These are phyloP conservation scores for Drosophila punjabiensis DNA, from an alignment of 1,140 invertebrate genomes.

Conservation along the genomic window DNA sequence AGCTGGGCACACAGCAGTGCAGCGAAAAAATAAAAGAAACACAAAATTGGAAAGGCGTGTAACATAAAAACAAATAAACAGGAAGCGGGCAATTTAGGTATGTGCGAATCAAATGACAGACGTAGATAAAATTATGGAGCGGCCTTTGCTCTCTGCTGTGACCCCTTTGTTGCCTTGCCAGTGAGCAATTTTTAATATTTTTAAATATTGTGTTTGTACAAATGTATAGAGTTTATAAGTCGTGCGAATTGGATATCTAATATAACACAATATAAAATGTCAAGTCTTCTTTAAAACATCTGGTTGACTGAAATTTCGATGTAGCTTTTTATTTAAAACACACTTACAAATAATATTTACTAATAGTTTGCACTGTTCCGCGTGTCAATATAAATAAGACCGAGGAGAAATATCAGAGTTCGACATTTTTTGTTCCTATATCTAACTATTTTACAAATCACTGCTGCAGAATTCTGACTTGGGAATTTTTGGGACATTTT, in stretches of 20 bases:
- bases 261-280: not conserved
- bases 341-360: not conserved
- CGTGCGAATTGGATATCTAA: not conserved
- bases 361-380: too few species aligned
- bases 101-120: conserved; percentile 51
- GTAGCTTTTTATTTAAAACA: not conserved
- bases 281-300: not conserved
- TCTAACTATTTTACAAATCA: too few species aligned
- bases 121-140: conserved; percentile 25
- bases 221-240: not conserved
- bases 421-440: too few species aligned
- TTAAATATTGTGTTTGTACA: not conserved
- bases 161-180: not conserved
- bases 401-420: too few species aligned
- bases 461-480: too few species aligned
- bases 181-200: not conserved
- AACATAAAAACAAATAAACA: conserved; percentile 46
- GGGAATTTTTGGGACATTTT: too few species aligned
- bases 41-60: conserved; percentile 3
- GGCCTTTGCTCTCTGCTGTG: conserved; percentile 9
- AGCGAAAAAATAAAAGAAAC: conserved; percentile 12
- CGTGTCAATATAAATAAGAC: too few species aligned
- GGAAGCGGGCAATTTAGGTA: conserved; percentile 45
- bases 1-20: conserved; percentile 23
- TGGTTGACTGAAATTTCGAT: not conserved